A percentile compares a stretch with the other conserved stretches of the same genome.
phyloP scores from a whole-genome alignment of 2,797 vertebrate genomes.

The Labroides dimidiatus region DNA sequence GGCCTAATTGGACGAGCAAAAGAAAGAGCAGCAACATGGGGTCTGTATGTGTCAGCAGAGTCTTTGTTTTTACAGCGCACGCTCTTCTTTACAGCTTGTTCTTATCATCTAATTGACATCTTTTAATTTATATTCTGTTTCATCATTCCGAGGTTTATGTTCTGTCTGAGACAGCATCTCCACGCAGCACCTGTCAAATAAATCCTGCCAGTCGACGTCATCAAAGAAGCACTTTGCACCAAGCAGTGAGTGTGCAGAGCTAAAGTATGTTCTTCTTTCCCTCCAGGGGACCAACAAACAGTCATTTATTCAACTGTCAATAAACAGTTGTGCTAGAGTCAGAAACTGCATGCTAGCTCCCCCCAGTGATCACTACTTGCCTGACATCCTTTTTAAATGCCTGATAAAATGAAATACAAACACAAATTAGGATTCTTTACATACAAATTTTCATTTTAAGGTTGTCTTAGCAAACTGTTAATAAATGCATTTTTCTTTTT shows the following conservation, averaged over 20 bases:
- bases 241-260: constrained; percentile 15
- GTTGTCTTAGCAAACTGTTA: neutral
- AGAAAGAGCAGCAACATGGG: constrained; percentile 22
- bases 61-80: constrained; percentile 18
- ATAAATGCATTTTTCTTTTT: neutral
- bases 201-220: constrained; percentile 19
- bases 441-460: neutral
- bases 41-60: constrained; percentile 12
- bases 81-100: constrained; percentile 9
- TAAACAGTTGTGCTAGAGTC: constrained; percentile 19
- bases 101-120: constrained; percentile 37
- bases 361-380: constrained; percentile 74
- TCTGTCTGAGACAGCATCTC: constrained; percentile 24
- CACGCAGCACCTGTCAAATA: constrained; percentile 29
- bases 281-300: constrained; percentile 17
- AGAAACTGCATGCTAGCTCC: constrained; percentile 74
- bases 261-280: constrained; percentile 8
- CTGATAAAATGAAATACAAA: constrained; percentile 15
- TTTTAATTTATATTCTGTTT: constrained; percentile 33
- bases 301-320: constrained; percentile 42
- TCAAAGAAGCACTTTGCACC: constrained; percentile 25
- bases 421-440: constrained; percentile 8
- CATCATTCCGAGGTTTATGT: constrained; percentile 13
- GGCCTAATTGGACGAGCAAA: constrained; percentile 45
- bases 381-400: constrained; percentile 46